These are phyloP conservation scores for Telmatochromis sp. DNA, from an alignment of 2,113 vertebrate genomes.

Conservation along the genomic window DNA sequence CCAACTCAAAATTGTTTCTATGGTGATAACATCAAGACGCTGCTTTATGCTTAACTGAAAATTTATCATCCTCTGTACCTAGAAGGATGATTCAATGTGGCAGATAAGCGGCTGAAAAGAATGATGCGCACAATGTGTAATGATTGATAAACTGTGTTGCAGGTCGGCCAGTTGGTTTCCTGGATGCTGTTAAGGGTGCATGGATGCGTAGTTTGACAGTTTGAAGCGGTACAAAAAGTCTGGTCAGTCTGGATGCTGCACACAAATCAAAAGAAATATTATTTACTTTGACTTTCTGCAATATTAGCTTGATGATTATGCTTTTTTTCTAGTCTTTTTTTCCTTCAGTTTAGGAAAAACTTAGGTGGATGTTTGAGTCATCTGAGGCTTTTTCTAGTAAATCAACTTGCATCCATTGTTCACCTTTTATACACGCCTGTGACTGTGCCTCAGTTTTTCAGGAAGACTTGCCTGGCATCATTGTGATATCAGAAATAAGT, in stretches of 20 bases:
- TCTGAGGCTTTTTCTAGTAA: not conserved
- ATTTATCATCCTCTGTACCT: not conserved
- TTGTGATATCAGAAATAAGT: not conserved
- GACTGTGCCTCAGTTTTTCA: not conserved
- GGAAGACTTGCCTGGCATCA: not conserved
- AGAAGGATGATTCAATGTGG: not conserved
- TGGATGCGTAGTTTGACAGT: not conserved
- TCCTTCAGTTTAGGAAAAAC: not conserved
- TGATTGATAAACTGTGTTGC: not conserved
- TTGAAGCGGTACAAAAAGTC: not conserved
- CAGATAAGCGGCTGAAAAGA: not conserved
- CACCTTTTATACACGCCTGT: not conserved
- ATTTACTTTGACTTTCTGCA: not conserved
- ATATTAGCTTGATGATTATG: not conserved
- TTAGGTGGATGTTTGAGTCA: accelerated
- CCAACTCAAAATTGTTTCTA: not conserved
- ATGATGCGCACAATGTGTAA: not conserved
- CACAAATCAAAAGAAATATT: not conserved
- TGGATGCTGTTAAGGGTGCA: not conserved
- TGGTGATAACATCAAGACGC: not conserved
- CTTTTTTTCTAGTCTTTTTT: not conserved
- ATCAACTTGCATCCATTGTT: not conserved
- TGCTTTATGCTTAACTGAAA: slow-evolving; percentile 14
- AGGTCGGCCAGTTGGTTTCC: not conserved
- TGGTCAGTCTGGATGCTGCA: not conserved